Percentiles rank a stretch among this genome's conserved stretches.
These are phyloP conservation scores for Lasaia peninsularis DNA, from an alignment of 1,140 invertebrate genomes.

Conservation along the genomic window DNA sequence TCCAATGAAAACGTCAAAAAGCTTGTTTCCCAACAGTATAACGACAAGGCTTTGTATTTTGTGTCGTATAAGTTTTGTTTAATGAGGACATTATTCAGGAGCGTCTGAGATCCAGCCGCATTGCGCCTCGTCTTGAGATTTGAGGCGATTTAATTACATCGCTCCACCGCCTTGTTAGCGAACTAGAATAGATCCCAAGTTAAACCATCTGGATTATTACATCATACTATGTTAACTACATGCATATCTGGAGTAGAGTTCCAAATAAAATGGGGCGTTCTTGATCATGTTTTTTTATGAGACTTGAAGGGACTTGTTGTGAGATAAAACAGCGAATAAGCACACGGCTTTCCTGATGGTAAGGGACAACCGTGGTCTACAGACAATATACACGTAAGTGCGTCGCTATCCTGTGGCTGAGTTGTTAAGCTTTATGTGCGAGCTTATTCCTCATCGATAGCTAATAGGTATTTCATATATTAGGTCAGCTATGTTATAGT, in stretches of 20 bases:
- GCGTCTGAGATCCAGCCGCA: conserved; percentile 37
- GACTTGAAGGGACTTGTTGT: too few relatives aligned
- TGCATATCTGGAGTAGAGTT: background rate
- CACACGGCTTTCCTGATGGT: too few relatives aligned
- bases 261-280: too few relatives aligned
- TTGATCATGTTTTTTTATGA: too few relatives aligned
- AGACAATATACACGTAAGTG: too few relatives aligned
- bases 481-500: too few relatives aligned
- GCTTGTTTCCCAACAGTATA: conserved; percentile 6
- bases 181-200: conserved; percentile 15
- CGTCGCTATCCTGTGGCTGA: too few relatives aligned
- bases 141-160: conserved; percentile 24
- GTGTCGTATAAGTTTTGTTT: conserved; percentile 18
- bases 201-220: conserved; percentile 11
- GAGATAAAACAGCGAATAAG: too few relatives aligned
- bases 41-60: conserved; percentile 1
- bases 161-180: conserved; percentile 15
- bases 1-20: conserved; percentile 14
- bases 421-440: too few relatives aligned
- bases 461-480: too few relatives aligned
- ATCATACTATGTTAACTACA: background rate
- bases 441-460: too few relatives aligned
- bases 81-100: conserved; percentile 67
- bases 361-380: too few relatives aligned
- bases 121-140: conserved; percentile 28